Conservation (phyloP, 2,888 invertebrate species). For the Tubiluchus corallicola region DNA sequence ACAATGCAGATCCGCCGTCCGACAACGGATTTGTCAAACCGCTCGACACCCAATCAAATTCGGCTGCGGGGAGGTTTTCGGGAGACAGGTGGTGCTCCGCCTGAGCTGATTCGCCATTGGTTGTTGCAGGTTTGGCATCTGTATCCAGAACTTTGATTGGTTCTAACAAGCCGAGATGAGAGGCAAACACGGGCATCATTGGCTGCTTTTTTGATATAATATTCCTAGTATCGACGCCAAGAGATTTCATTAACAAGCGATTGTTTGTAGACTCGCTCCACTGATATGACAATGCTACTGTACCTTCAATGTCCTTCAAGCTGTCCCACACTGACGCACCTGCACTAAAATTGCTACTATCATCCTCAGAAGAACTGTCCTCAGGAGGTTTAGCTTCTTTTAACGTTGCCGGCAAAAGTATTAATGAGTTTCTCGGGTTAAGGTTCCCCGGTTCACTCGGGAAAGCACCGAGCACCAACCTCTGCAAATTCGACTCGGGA, state of each 20-base stretch:
- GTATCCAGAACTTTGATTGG: neutral
- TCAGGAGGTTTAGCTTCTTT: no score
- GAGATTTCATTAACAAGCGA: neutral
- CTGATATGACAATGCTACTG: neutral
- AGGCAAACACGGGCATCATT: neutral
- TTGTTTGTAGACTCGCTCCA: neutral
- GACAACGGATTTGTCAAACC: neutral
- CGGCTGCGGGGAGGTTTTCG: neutral
- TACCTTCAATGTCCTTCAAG: neutral
- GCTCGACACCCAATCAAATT: neutral
- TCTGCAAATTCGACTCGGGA: no score
- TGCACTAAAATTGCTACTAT: no score
- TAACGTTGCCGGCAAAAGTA: no score
- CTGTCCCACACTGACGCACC: neutral
- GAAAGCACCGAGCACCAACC: no score
- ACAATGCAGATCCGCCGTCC: neutral
- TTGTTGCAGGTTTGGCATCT: neutral
- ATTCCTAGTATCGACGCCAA: slow-evolving; percentile 1
- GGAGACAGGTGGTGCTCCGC: neutral
- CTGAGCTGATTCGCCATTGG: neutral
- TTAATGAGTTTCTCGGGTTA: no score
- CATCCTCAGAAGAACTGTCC: no score
- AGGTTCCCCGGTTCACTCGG: neutral
- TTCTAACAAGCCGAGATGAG: neutral
- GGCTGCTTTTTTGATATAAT: neutral